Base-by-base conservation (phyloP, 35 echinoderm and acorn worm genomes). In the Chiridota heheva region DNA sequence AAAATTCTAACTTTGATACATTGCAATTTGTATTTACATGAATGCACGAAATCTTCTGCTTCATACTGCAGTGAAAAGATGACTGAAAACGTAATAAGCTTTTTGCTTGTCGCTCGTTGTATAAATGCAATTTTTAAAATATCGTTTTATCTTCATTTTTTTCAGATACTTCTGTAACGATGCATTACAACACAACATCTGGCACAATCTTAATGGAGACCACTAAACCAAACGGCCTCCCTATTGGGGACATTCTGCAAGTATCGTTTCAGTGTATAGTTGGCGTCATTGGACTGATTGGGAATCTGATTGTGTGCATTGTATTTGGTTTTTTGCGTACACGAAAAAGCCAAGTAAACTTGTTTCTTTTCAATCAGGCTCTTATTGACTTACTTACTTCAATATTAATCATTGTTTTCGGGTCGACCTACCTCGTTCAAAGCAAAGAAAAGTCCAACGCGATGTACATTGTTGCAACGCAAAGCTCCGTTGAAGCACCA, bases 321-420 rank as follows among this genome's bases (percentile, higher is more conserved):
- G 70, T 90, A 4, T 82, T 90, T 31, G 67, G 87, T 2, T 72
- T 83, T 31, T 22, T 90, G 44, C 36, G 79, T 53, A 75, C 69
- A 4, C 55, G 85, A 17, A 48, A 67, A 70, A 87, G 85, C 60
- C 85, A 87, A 43, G 70, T 82, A 7, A 90, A 90, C 58, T 41
- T 83, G 6, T 90, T 90, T 47, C 67, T 90, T 24, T 71, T 90
- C 8, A 82, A 82, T 35, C 87, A 83, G 43, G 87, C 87, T 24
- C 25, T 83, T 16, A 58, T 82, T 10, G 87, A 90, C 40, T 40
- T 87, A n/a, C 80, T 40, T 33, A 87, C 85, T 18, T 87, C 85
- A 15, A 56, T 80, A 39, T 63, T 87, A 29, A 73, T 87, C 39
- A 87, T 87, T 37, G 20, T 70, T 26, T 87, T 77, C 43, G 85